Conservation (phyloP, 2,797 vertebrate genomes). For the Heteromormyrus szaboi region DNA sequence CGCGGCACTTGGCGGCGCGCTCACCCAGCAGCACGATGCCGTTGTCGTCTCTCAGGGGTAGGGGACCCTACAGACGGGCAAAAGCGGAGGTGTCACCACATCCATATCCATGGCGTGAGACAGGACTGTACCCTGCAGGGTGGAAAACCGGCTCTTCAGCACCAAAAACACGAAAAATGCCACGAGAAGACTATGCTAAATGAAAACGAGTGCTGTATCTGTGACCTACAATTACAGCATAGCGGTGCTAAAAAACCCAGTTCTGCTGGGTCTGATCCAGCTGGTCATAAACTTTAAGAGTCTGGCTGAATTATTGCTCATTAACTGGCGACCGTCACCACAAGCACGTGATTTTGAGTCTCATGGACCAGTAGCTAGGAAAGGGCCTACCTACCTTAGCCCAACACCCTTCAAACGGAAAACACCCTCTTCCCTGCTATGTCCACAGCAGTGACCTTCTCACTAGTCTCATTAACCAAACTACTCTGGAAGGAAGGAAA, state of each 20-base stretch:
- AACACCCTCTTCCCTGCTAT: not conserved
- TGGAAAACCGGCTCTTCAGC: not conserved
- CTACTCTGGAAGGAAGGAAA: not conserved
- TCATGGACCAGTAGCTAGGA: not conserved
- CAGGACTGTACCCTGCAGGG: not conserved
- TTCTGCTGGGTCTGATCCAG: not conserved
- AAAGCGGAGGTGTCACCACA: not conserved
- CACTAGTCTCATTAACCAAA: not conserved
- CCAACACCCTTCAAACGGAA: not conserved
- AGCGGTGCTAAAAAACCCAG: not conserved
- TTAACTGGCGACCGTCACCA: not conserved
- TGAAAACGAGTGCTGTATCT: not conserved
- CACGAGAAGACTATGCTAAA: not conserved
- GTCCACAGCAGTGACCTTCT: not conserved
- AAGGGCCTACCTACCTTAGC: not conserved
- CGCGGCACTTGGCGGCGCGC: conserved; percentile 92
- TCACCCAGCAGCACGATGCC: conserved; percentile 93
- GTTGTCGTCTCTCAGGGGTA: conserved; percentile 92
- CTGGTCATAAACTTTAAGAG: not conserved
- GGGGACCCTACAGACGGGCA: conserved; percentile 68
- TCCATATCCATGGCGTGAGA: not conserved
- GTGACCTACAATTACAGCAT: not conserved
- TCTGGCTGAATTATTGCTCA: not conserved
- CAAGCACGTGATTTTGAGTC: not conserved
- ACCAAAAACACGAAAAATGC: not conserved